Conservation (phyloP, 2,113 vertebrate species). For the Gracilinanus agilis region DNA sequence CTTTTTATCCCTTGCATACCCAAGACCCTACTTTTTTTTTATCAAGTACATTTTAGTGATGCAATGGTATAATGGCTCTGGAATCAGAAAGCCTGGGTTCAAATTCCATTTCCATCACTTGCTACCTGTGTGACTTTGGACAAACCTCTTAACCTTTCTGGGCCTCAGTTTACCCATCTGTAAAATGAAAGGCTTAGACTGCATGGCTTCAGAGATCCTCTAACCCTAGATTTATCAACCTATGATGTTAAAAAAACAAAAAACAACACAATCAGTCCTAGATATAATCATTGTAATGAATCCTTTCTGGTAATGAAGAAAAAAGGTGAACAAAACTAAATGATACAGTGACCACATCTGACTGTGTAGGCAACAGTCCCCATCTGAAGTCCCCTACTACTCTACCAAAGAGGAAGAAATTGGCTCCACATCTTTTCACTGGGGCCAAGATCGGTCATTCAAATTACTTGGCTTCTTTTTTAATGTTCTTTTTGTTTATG, state of each 20-base stretch:
- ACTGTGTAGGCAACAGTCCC: not conserved
- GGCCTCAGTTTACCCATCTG: not conserved
- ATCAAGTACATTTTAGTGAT: not conserved
- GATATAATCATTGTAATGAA: not conserved
- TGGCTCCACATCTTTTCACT: not conserved
- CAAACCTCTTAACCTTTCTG: not conserved
- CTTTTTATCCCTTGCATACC: not conserved
- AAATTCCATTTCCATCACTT: not conserved
- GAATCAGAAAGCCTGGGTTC: not conserved
- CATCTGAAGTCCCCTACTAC: no score
- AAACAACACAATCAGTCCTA: not conserved
- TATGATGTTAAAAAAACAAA: not conserved
- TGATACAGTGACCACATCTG: not conserved
- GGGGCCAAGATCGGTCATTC: not conserved
- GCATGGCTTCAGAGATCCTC: not conserved
- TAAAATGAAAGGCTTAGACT: not conserved
- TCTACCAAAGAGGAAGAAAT: not conserved
- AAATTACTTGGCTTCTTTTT: not conserved
- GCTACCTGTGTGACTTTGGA: not conserved
- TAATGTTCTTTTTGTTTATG: not conserved
- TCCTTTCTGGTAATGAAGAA: not conserved
- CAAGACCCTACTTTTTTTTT: not conserved
- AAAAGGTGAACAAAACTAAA: not conserved
- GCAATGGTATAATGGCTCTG: not conserved
- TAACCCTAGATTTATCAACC: not conserved